These are phyloP conservation scores for Stenodera caucasica DNA, from an alignment of 2,888 invertebrate genomes.

Conservation along the genomic window DNA sequence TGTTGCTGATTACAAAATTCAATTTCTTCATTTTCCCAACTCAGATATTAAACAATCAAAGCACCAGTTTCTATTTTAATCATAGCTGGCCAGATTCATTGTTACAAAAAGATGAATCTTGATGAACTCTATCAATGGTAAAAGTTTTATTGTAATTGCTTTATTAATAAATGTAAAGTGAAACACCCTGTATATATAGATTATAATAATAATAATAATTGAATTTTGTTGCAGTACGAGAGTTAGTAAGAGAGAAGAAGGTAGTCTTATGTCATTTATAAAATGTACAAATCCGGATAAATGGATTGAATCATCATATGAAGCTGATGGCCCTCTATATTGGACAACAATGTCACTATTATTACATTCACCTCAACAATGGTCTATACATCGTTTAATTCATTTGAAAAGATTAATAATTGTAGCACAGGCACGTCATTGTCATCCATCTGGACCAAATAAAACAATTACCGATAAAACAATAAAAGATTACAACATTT, in stretches of 20 bases:
- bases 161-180: too few species aligned
- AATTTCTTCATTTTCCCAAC: too few species aligned
- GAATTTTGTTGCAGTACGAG: slow-evolving; percentile 61
- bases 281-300: slow-evolving; percentile 65
- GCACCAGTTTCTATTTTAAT: too few species aligned
- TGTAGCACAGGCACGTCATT: slow-evolving; percentile 74
- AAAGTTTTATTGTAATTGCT: too few species aligned
- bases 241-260: slow-evolving; percentile 75
- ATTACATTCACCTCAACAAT: slow-evolving; percentile 75
- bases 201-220: neutral
- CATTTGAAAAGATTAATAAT: slow-evolving; percentile 78
- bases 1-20: too few species aligned
- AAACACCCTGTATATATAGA: too few species aligned
- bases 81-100: too few species aligned
- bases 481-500: slow-evolving; percentile 72
- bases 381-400: slow-evolving; percentile 71
- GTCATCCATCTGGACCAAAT: slow-evolving; percentile 65
- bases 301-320: slow-evolving; percentile 81
- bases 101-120: too few species aligned
- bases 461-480: slow-evolving; percentile 59
- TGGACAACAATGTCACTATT: slow-evolving; percentile 80
- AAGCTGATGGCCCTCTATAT: slow-evolving; percentile 91
- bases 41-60: too few species aligned
- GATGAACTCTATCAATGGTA: too few species aligned
- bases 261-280: slow-evolving; percentile 73